These are phyloP conservation scores for Tauraco erythrolophus DNA, from an alignment of 2,113 vertebrate species.

Conservation along the genomic window DNA sequence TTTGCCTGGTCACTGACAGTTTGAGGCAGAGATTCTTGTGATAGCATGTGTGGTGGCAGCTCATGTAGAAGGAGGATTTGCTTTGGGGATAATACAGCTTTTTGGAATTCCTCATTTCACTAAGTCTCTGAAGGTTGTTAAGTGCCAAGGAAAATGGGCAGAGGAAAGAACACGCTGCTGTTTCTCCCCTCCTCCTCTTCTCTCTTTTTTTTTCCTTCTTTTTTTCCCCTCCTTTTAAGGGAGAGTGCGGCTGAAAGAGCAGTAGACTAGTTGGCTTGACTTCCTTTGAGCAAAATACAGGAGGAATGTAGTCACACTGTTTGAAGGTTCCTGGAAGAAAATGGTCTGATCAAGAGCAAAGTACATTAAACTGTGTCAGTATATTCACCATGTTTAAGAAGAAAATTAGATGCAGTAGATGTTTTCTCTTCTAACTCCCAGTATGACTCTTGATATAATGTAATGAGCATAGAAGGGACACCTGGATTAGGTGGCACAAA, in stretches of 20 bases:
- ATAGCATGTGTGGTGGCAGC: fast-evolving
- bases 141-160: not conserved
- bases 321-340: not conserved
- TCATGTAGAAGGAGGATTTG: not conserved
- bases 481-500: not conserved
- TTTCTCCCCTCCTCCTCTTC: not conserved
- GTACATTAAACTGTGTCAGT: not conserved
- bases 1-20: not conserved
- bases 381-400: not conserved
- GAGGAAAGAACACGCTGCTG: not conserved
- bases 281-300: not conserved
- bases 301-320: not conserved
- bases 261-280: not conserved
- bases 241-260: not conserved
- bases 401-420: not conserved
- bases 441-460: not conserved
- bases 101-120: not conserved
- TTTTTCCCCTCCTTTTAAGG: not conserved
- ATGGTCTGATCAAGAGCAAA: not conserved
- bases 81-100: not conserved
- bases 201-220: not conserved
- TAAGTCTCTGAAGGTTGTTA: not conserved
- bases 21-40: not conserved
- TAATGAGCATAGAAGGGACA: not conserved
- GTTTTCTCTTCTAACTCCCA: not conserved